phyloP scores from a whole-genome alignment of 2,797 vertebrate genomes.

The Phylloscopus collybita region DNA sequence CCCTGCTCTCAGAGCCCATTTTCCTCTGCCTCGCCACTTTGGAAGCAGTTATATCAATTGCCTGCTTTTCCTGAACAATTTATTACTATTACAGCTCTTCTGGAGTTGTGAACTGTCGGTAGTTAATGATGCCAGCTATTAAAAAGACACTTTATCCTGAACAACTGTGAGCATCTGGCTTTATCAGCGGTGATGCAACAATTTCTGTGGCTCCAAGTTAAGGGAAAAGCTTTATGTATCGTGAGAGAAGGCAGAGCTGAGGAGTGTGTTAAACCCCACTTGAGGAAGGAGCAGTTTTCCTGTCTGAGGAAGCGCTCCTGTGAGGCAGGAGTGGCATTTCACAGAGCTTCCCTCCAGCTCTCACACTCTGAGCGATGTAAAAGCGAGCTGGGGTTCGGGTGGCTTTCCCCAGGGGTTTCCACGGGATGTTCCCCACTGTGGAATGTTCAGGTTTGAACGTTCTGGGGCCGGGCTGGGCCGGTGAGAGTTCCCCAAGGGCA shows the following conservation, averaged over 20 bases:
- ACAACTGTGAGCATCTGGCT: conserved; percentile 32
- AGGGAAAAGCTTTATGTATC: neutral
- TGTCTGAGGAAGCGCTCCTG: neutral
- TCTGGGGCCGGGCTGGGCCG: fast-evolving
- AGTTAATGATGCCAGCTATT: conserved; percentile 52
- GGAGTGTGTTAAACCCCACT: neutral
- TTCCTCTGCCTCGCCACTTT: neutral
- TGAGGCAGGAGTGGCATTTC: neutral
- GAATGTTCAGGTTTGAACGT: neutral
- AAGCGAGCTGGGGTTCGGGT: neutral
- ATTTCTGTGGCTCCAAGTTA: neutral
- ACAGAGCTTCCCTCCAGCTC: neutral
- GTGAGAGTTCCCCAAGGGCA: neutral
- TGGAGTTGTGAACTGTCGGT: conserved; percentile 33
- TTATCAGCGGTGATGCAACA: conserved; percentile 2
- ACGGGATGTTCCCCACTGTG: neutral
- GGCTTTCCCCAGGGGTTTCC: neutral
- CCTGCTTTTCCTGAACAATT: conserved; percentile 44
- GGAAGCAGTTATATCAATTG: conserved; percentile 56
- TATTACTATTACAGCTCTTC: conserved; percentile 36
- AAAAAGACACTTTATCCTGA: conserved; percentile 38
- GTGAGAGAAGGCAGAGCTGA: neutral
- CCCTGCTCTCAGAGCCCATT: conserved; percentile 1
- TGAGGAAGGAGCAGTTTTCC: neutral
- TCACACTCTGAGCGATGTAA: neutral